A percentile compares a stretch with the other conserved stretches of the same genome.
These are phyloP conservation scores for Fregata magnificens DNA, from an alignment of 2,113 vertebrate genomes.

Conservation along the genomic window DNA sequence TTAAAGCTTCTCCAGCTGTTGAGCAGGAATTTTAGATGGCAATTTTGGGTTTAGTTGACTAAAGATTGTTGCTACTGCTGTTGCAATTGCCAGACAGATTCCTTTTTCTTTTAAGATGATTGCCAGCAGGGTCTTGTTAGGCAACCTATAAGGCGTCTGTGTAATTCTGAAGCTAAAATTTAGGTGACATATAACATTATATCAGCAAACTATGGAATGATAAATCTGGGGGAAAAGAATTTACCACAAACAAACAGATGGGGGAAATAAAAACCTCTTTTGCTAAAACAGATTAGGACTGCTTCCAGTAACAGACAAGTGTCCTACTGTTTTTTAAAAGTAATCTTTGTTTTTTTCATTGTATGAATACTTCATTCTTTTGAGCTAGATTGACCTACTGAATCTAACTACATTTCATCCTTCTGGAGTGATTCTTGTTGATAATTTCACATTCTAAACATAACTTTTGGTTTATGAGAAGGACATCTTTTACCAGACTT, in stretches of 20 bases:
- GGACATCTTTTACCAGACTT: neutral
- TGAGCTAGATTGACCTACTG: neutral
- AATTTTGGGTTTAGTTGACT: conserved; percentile 6
- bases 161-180: conserved; percentile 6
- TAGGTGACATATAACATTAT: neutral
- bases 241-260: neutral
- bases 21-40: neutral
- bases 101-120: neutral
- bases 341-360: neutral
- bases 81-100: neutral
- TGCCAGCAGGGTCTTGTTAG: conserved; percentile 21
- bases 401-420: neutral
- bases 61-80: neutral
- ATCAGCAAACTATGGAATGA: neutral
- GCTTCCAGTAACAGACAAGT: neutral
- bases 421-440: neutral
- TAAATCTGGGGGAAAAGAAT: neutral
- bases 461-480: neutral
- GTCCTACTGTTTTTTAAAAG: neutral
- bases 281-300: conserved; percentile 2
- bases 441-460: neutral
- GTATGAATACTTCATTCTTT: neutral
- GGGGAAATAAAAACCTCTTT: conserved; percentile 18
- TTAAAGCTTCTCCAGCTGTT: conserved; percentile 21
- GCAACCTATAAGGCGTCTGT: conserved; percentile 7